phyloP scores from a whole-genome alignment of 1,140 invertebrate species.

The Aphaenogaster rudis region DNA sequence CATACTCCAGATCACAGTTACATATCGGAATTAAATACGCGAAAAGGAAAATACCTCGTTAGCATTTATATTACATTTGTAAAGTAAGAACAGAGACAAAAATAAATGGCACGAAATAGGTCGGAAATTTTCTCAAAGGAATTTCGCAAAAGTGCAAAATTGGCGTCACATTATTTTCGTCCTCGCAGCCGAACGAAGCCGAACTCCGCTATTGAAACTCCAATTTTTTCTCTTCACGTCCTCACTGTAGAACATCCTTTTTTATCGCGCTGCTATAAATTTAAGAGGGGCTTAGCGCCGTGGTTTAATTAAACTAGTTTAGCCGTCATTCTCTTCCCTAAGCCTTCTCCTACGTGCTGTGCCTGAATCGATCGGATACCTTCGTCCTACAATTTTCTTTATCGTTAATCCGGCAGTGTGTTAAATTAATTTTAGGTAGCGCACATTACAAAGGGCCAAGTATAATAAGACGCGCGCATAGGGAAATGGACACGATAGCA shows the following conservation, averaged over 20 bases:
- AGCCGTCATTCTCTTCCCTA: slow-evolving; percentile 68
- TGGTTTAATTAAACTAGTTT: slow-evolving; percentile 82
- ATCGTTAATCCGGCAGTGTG: slow-evolving; percentile 18
- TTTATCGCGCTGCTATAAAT: slow-evolving; percentile 79
- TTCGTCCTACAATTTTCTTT: slow-evolving; percentile 59
- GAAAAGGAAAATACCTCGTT: neutral
- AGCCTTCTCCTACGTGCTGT: slow-evolving; percentile 52
- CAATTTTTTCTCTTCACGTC: slow-evolving; percentile 53
- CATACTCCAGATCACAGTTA: neutral
- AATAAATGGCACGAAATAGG: neutral
- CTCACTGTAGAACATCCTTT: slow-evolving; percentile 62
- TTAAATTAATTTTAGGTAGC: slow-evolving; percentile 65
- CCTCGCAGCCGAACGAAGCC: slow-evolving; percentile 44
- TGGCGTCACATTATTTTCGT: slow-evolving; percentile 66
- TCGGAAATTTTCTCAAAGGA: slow-evolving; percentile 3
- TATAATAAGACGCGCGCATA: slow-evolving; percentile 19
- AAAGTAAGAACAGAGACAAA: neutral
- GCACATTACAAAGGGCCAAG: neutral
- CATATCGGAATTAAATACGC: neutral
- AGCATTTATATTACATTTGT: neutral
- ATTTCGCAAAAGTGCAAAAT: slow-evolving; percentile 52
- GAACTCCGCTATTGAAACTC: slow-evolving; percentile 72
- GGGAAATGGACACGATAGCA: neutral
- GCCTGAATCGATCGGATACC: slow-evolving; percentile 62
- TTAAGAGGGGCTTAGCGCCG: slow-evolving; percentile 73